Evolutionary conservation across 2,797 vertebrate genomes (phyloP).

Genomic region (Sebastes hopkinsi): DNA sequence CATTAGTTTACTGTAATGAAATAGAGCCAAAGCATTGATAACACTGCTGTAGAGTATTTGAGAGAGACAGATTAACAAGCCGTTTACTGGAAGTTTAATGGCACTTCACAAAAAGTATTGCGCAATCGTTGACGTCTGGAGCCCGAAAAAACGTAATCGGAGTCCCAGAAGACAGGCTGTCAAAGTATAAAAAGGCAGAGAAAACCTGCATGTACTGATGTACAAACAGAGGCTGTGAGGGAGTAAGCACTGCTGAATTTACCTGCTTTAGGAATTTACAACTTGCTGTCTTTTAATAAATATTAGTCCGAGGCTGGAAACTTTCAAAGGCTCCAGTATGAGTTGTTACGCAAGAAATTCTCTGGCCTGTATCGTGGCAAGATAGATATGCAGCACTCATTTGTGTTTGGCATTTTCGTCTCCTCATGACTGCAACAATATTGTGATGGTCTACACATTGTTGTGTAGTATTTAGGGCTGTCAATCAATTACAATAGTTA

Average conservation of each 20-base stretch:
- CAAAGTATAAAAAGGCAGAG: background rate
- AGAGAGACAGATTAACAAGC: background rate
- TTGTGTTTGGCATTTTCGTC: background rate
- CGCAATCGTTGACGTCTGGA: background rate
- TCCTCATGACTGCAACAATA: background rate
- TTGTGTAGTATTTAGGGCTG: background rate
- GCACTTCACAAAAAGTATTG: background rate
- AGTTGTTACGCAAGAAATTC: slow-evolving; percentile 1
- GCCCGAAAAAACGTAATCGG: background rate
- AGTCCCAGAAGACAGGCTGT: background rate
- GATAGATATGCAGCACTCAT: background rate
- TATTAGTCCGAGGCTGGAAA: background rate
- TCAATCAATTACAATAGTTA: no score
- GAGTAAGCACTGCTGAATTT: background rate
- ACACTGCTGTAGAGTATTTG: background rate
- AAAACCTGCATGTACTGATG: background rate
- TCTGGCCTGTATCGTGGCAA: background rate
- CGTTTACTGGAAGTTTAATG: background rate
- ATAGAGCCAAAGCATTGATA: background rate
- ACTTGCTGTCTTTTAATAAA: background rate
- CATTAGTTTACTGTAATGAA: background rate
- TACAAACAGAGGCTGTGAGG: background rate
- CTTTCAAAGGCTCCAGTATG: background rate
- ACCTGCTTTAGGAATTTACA: background rate
- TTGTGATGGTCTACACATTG: background rate